These are phyloP conservation scores for Bombycilla garrulus DNA, from an alignment of 2,113 vertebrate species.

Conservation along the genomic window DNA sequence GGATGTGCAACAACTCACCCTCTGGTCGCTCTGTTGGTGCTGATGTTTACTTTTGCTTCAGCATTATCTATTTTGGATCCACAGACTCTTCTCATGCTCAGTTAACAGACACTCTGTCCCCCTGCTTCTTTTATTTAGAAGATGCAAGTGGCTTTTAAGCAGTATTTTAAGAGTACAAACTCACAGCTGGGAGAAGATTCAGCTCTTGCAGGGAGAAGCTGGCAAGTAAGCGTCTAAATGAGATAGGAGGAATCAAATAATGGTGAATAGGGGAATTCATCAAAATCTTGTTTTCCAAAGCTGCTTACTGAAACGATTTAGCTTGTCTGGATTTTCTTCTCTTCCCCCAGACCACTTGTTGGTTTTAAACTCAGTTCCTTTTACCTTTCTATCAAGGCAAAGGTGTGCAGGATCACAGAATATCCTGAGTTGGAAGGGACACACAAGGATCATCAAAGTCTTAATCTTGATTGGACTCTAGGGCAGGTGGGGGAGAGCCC, in stretches of 20 bases:
- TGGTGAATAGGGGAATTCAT: fast-evolving
- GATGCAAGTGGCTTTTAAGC: neutral
- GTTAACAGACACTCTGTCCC: neutral
- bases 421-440: neutral
- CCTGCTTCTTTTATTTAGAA: neutral
- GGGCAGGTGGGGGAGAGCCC: fast-evolving
- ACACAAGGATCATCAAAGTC: neutral
- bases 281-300: neutral
- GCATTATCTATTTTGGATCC: neutral
- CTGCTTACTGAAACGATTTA: neutral
- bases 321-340: neutral
- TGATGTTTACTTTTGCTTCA: neutral
- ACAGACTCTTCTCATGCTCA: neutral
- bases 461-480: fast-evolving
- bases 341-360: neutral
- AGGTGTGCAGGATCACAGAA: neutral
- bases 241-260: neutral
- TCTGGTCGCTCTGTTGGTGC: neutral
- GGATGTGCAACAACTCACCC: fast-evolving
- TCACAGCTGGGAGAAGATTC: neutral
- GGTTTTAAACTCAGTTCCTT: neutral
- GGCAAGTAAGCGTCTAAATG: neutral
- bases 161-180: neutral
- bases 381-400: neutral
- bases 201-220: neutral